These are phyloP conservation scores for Cheilosia soror DNA, from an alignment of 2,888 invertebrate species.

Conservation along the genomic window DNA sequence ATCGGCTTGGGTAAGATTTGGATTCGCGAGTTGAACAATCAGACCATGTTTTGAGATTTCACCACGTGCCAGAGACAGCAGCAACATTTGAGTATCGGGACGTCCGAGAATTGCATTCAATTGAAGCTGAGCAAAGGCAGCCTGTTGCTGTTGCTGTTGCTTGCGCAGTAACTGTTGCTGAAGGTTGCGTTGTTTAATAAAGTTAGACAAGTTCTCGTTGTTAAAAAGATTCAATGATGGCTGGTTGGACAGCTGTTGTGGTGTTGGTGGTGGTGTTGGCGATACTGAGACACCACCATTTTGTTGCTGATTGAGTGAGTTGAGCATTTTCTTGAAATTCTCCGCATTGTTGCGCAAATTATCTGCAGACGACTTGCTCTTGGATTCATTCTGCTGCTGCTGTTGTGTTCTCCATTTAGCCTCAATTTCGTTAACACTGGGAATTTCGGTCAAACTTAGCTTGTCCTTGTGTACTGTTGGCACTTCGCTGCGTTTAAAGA, in stretches of 20 bases:
- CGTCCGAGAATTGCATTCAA: constrained; percentile 81
- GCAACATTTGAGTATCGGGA: constrained; percentile 80
- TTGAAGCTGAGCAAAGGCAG: constrained; percentile 81
- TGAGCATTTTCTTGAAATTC: constrained; percentile 81
- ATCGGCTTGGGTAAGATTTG: constrained; percentile 80
- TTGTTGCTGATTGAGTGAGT: constrained; percentile 76
- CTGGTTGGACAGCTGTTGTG: constrained; percentile 5
- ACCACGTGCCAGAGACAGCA: constrained; percentile 81
- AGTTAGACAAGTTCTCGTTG: constrained; percentile 80
- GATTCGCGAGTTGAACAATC: constrained; percentile 81
- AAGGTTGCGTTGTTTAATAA: constrained; percentile 80
- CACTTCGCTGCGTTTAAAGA: constrained; percentile 78
- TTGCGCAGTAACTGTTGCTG: constrained; percentile 79
- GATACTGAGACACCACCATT: constrained; percentile 9
- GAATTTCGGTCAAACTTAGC: constrained; percentile 78
- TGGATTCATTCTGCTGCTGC: constrained; percentile 80
- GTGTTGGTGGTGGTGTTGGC: constrained; percentile 11
- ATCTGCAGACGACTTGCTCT: constrained; percentile 51
- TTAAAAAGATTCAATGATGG: constrained; percentile 76
- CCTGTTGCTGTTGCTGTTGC: constrained; percentile 82
- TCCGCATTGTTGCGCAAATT: constrained; percentile 77
- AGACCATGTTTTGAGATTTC: constrained; percentile 82
- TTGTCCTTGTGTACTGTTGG: constrained; percentile 44
- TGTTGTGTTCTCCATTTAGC: constrained; percentile 80
- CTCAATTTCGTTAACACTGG: constrained; percentile 81